Evolutionary conservation across 2,113 vertebrate species (phyloP).

Genomic region (Oophaga pumilio): DNA sequence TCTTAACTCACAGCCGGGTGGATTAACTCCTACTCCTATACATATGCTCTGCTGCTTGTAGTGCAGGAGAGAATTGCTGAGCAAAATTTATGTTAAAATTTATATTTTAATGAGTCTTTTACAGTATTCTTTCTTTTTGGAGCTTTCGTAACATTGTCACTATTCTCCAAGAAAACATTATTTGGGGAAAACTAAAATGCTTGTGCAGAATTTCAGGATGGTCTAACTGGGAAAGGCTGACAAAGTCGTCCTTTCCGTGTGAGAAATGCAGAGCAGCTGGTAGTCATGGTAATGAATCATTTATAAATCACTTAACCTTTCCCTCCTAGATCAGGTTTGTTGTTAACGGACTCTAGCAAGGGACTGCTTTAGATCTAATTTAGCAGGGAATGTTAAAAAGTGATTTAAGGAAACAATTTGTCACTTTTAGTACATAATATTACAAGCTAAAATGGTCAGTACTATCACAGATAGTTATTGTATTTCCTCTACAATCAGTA

Average conservation of each 20-base stretch:
- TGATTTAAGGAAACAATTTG: conserved; percentile 16
- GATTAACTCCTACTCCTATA: no score
- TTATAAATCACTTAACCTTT: conserved; percentile 26
- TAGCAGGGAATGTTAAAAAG: conserved; percentile 10
- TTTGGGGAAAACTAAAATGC: background rate
- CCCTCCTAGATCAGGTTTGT: conserved; percentile 8
- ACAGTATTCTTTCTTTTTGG: no score
- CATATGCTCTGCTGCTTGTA: background rate
- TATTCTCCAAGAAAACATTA: background rate
- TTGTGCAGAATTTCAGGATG: background rate
- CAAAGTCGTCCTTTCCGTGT: accelerated
- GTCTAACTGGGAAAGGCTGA: conserved; percentile 30
- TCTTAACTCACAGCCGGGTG: no score
- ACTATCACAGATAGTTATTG: background rate
- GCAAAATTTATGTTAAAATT: no score
- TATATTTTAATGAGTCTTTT: no score
- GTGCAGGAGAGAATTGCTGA: background rate
- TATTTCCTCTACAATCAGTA: background rate
- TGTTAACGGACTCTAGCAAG: conserved; percentile 14
- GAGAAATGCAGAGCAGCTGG: background rate
- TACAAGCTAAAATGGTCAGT: background rate
- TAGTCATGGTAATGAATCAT: background rate
- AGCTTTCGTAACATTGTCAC: no score
- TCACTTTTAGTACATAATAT: background rate
- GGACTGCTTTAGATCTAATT: conserved; percentile 25